These are phyloP conservation scores for Mirza zaza DNA, from an alignment of 2,113 vertebrate species.

Conservation along the genomic window DNA sequence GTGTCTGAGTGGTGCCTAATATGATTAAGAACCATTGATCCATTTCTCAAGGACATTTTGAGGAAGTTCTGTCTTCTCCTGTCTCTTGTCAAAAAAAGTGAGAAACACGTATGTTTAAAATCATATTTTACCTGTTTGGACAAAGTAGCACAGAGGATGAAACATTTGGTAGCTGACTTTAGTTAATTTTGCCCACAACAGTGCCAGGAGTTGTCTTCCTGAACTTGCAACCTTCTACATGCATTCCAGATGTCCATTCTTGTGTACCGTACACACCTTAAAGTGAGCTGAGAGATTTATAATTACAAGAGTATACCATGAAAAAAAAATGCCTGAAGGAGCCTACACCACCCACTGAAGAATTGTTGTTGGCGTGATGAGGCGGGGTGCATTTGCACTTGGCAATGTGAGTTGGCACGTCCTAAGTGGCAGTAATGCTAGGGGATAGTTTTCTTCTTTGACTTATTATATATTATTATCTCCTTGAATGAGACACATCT, in stretches of 20 bases:
- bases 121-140: not conserved
- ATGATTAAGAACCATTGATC: not conserved
- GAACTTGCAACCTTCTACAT: constrained; percentile 60
- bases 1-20: not conserved
- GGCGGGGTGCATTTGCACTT: constrained; percentile 77
- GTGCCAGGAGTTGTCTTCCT: not conserved
- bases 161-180: not conserved
- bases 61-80: not conserved
- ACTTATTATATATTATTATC: constrained; percentile 79
- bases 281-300: constrained; percentile 67
- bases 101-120: not conserved
- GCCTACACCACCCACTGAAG: constrained; percentile 72
- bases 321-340: constrained; percentile 67
- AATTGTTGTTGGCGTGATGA: constrained; percentile 78
- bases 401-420: constrained; percentile 71
- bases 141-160: not conserved
- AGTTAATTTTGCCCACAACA: not conserved
- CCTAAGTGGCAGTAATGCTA: constrained; percentile 74
- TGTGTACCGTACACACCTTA: constrained; percentile 73
- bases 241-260: constrained; percentile 63
- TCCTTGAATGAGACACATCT: constrained; percentile 81
- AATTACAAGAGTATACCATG: constrained; percentile 69
- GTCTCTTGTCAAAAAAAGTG: not conserved
- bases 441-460: constrained; percentile 75
- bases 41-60: not conserved